Evolutionary conservation across 2,113 vertebrate species (phyloP).

Genomic region (Otus sunia): DNA sequence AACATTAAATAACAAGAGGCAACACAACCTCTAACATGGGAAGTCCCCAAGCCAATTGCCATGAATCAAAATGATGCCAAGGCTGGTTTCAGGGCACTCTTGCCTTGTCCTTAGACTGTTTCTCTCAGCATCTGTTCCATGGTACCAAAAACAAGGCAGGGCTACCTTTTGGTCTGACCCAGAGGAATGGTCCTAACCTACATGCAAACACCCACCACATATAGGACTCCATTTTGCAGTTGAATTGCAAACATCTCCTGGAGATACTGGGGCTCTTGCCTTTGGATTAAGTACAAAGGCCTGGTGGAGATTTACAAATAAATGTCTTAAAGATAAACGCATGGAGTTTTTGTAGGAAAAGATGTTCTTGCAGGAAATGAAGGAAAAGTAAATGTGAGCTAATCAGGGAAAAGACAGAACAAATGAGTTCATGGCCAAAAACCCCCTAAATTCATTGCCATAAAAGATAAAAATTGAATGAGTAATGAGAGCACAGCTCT

Average conservation of each 20-base stretch:
- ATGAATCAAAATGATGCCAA: background rate
- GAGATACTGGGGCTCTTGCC: background rate
- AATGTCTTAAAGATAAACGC: background rate
- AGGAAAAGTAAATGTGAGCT: conserved; percentile 29
- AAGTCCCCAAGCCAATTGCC: background rate
- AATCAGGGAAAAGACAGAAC: conserved; percentile 8
- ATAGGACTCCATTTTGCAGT: background rate
- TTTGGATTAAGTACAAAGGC: conserved; percentile 21
- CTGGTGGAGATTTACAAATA: conserved; percentile 32
- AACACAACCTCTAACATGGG: background rate
- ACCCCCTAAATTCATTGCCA: background rate
- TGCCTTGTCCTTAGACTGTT: background rate
- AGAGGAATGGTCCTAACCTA: background rate
- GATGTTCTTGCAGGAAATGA: background rate
- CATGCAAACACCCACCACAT: accelerated
- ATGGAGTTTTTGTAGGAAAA: background rate
- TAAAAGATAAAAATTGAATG: conserved; percentile 46
- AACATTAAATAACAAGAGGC: background rate
- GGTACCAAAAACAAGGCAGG: background rate
- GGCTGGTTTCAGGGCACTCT: background rate
- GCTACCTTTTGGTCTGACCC: background rate
- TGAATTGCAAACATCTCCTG: background rate
- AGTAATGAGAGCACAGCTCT: background rate
- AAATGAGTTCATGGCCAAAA: conserved; percentile 15
- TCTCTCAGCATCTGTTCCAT: background rate